Percentiles rank a stretch among this genome's conserved stretches.
These are phyloP conservation scores for Campopleginae sp. DNA, from an alignment of 2,888 invertebrate genomes.

Conservation along the genomic window DNA sequence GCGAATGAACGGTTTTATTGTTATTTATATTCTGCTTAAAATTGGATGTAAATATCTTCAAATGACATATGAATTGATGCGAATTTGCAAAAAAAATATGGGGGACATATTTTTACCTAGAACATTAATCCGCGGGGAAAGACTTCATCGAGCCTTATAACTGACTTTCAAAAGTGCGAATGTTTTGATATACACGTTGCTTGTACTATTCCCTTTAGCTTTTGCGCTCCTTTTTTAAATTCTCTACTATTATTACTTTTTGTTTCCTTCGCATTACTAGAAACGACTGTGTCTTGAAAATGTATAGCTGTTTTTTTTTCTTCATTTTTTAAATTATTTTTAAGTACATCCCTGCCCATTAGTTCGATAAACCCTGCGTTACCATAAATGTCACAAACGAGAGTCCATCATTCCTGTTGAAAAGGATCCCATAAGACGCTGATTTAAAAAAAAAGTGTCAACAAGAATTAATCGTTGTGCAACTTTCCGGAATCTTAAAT, in stretches of 20 bases:
- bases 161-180: constrained; percentile 56
- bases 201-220: constrained; percentile 42
- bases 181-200: constrained; percentile 52
- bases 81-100: not conserved
- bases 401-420: not conserved
- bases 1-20: not conserved
- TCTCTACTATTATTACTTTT: constrained; percentile 12
- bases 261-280: constrained; percentile 17
- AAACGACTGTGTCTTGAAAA: constrained; percentile 20
- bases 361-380: too few species aligned
- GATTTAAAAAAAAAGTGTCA: not conserved
- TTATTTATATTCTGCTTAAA: not conserved
- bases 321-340: not conserved
- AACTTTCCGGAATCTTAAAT: not conserved
- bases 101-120: constrained; percentile 10
- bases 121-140: constrained; percentile 29
- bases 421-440: not conserved
- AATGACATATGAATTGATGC: not conserved
- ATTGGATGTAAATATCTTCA: not conserved
- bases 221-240: constrained; percentile 16
- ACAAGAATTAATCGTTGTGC: not conserved
- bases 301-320: constrained; percentile 28
- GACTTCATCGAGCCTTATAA: constrained; percentile 45
- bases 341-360: not conserved
- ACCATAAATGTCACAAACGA: not conserved